Base-by-base conservation (phyloP, 2,797 vertebrate genomes). In the Coracias cyanogaster region DNA sequence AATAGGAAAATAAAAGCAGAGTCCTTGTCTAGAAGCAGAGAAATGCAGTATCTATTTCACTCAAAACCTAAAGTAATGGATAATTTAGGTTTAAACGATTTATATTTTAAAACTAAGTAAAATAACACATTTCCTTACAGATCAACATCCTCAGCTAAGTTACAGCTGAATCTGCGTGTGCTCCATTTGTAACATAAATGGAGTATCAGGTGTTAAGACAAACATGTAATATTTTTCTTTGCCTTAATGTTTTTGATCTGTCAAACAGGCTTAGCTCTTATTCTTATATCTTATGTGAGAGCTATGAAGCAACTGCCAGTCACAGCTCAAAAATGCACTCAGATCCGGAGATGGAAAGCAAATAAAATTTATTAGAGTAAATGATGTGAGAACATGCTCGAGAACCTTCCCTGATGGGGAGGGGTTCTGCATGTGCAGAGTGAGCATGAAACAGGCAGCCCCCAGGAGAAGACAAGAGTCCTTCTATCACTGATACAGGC, bases 271-370 rank as follows among this genome's bases (percentile, higher is more conserved):
- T 83, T 39, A 72, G 82, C 70, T 80, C 67, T 84, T 54, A 46
- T 13, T 70, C n/a, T 39, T 66, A 15, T 35, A 29, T 72, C 82
- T 93, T 37, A 90, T 4, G 4, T 24, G 77, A 81, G 25, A 76
- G 65, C 78, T 69, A 6, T 1, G 7, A 86, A 81, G 73, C 77
- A 66, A 82, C 72, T 26, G 46, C 71, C 81, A 94, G 57, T 89
- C 55, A 89, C 64, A 67, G 86, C 78, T 93, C 86, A 82, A 86
- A 94, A 85, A 48, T 21, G 33, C 66, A 67, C 52, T 89, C 70
- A 18, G 39, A 84, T 31, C n/a, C 88, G 82, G 67, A 86, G 74
- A 61, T 21, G 60, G 57, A 82, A 86, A 89, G 72, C 60, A 89
- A 95, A 90, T 78, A 57, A 51, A 67, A 87, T 82, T 73, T 60